Base-by-base conservation (phyloP, 2,797 vertebrate species). In the Lagocephalus sceleratus region DNA sequence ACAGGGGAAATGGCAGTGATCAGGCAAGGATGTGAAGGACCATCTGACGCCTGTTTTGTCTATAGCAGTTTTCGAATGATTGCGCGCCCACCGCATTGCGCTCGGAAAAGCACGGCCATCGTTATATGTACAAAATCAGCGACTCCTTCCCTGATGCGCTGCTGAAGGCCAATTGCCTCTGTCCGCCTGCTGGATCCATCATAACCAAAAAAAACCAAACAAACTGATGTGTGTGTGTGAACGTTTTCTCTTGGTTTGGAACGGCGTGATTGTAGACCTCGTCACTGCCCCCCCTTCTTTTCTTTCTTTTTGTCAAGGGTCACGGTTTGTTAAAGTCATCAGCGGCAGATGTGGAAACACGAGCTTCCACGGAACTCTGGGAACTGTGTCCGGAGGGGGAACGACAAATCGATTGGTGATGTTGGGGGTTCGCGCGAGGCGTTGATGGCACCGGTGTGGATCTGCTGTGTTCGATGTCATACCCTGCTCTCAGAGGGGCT, bases 161-260 rank as follows among this genome's bases (percentile, higher is more conserved):
- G 47, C 73, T 47, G 60, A 72, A 70, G 71, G 72, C 59, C 57
- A 64, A 15, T 54, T 16, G 43, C 54, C 82, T 74, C 70, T 8
- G 48, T 38, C 66, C 64, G 77, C 56, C 72, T 52, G 67, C 77
- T 78, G 77, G 58, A 73, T 75, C 68, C 57, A 63, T 85, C 78
- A 75, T 76, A 74, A 71, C 69, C 73, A 78, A 82, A 81, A 78
- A 76, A 65, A 70, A 65, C 76, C 64, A 57, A 50, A 47, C n/a
- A 63, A 55, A 78, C 62, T 65, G 61, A 64, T 66, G 45, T 49
- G 38, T 40, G 39, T 68, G 54, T 83, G 26, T n/a, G n/a, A n/a
- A n/a, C n/a, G n/a, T n/a, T n/a, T n/a, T n/a, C n/a, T n/a, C n/a
- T n/a, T n/a, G n/a, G n/a, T n/a, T 26, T 26, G 2, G 26, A 29